Evolutionary conservation across 1,140 invertebrate species (phyloP), one percentile per base, ranked within the genome.

Genomic region (Radopholus similis): DNA sequence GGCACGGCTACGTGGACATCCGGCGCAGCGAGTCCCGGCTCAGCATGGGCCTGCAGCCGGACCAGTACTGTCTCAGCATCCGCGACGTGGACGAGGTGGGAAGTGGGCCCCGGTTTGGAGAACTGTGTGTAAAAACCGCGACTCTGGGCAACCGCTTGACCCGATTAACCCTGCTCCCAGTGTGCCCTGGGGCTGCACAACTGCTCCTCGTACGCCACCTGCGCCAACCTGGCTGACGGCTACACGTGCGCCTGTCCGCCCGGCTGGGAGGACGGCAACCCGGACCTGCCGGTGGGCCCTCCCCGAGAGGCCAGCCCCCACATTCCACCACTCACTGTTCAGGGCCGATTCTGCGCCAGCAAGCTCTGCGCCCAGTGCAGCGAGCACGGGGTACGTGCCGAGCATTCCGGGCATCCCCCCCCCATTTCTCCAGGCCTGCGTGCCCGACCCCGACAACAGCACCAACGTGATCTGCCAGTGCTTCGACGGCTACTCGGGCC

Each of bases 341-440:
- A 71, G 44, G 77, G 72, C 11, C 47, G 72, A 34, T 65, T 82
- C 21, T 81, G 79, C 63, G 80, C 73, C 68, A 77, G 77, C 11
- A 66, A 77, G n/a, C 68, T 81, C n/a, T 81, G 81, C 57, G 79
- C 78, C 64, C 47, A 82, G 49, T 81, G 81, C 51, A 82, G 83
- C 65, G 38, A 63, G 40, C 81, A 74, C 42, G 72, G 72, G 26
- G 59, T 62, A 8, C 21, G 34, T 18, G 23, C n/a, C 30, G 26
- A 4, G 35, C 6, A 42, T 37, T 37, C 26, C 11, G 26, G 40
- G 30, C 26, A 28, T 44, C 30, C 26, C 11, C 23, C 8, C 13
- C 30, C 9, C 11, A 30, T 30, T 3, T 9, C 38, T 64, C n/a
- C 8, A 64, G 15, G 77, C 78, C 51, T 83, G 81, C 60, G 72